Percentiles rank a stretch among this genome's conserved stretches.
These are phyloP conservation scores for Taenaris catops DNA, from an alignment of 2,888 invertebrate genomes.

Conservation along the genomic window DNA sequence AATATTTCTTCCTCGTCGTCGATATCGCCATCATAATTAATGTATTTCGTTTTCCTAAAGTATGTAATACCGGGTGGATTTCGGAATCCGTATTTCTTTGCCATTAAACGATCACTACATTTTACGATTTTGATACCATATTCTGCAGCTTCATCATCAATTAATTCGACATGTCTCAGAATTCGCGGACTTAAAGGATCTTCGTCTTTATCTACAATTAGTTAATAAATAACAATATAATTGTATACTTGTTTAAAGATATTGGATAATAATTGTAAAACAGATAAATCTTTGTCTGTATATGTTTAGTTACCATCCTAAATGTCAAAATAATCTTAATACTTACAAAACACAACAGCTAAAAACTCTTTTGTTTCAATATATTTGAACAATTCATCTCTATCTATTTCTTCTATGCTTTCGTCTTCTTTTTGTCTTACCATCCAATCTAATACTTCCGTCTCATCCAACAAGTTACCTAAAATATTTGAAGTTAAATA, in stretches of 20 bases:
- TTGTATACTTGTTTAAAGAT: not conserved
- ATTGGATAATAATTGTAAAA: too few species aligned
- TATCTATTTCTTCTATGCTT: constrained; percentile 93
- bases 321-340: too few species aligned
- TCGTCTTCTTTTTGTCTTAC: constrained; percentile 94
- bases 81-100: constrained; percentile 94
- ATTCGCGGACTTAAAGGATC: constrained; percentile 89
- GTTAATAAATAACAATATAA: constrained; percentile 17
- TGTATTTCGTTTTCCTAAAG: constrained; percentile 92
- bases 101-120: constrained; percentile 93
- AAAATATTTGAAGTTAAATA: constrained; percentile 50
- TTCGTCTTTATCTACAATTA: constrained; percentile 85
- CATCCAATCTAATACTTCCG: constrained; percentile 94
- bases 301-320: too few species aligned
- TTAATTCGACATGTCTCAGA: constrained; percentile 91
- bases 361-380: constrained; percentile 95
- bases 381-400: constrained; percentile 89
- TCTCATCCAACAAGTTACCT: constrained; percentile 83
- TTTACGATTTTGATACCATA: constrained; percentile 95
- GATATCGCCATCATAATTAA: constrained; percentile 95
- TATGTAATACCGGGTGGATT: constrained; percentile 95
- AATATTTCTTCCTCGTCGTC: constrained; percentile 94
- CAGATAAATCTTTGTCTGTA: too few species aligned
- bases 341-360: constrained; percentile 95
- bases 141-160: constrained; percentile 94